Evolutionary conservation across 2,113 vertebrate genomes (phyloP).

Genomic region (Prolemur simus): DNA sequence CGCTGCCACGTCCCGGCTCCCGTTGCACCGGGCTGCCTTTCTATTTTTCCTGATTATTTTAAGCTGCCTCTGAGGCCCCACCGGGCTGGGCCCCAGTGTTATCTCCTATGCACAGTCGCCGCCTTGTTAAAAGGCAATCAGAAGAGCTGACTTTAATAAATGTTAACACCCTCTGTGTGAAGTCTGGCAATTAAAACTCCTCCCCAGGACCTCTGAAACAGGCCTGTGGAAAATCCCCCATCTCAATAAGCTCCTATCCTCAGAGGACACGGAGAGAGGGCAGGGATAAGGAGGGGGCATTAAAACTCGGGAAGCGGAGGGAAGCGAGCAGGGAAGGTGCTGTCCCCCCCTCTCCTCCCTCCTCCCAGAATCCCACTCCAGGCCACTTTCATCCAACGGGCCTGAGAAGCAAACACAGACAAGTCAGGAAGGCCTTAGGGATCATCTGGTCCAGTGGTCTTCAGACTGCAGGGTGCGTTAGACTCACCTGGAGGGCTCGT

Average conservation of each 20-base stretch:
- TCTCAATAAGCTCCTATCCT: slow-evolving; percentile 65
- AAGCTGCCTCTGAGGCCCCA: slow-evolving; percentile 86
- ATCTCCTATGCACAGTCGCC: slow-evolving; percentile 89
- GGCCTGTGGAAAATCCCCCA: slow-evolving; percentile 81
- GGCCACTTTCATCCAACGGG: background rate
- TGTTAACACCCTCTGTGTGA: slow-evolving; percentile 88
- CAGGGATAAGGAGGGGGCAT: slow-evolving; percentile 17
- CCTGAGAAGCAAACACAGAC: background rate
- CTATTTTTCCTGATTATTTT: slow-evolving; percentile 87
- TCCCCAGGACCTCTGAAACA: slow-evolving; percentile 78
- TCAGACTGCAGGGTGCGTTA: background rate
- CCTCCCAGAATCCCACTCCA: background rate
- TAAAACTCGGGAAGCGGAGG: background rate
- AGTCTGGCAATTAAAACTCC: slow-evolving; percentile 88
- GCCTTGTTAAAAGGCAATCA: slow-evolving; percentile 96
- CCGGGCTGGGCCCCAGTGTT: slow-evolving; percentile 86
- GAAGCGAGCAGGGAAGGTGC: background rate
- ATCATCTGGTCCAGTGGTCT: background rate
- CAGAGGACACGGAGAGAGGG: slow-evolving; percentile 9
- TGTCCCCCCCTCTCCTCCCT: background rate
- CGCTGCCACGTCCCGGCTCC: accelerated
- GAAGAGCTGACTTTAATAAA: slow-evolving; percentile 94
- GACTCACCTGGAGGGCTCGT: background rate
- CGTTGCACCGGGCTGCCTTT: background rate
- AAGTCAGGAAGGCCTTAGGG: background rate